phyloP scores from a whole-genome alignment of 2,888 invertebrate genomes.

The Entomobrya proxima region DNA sequence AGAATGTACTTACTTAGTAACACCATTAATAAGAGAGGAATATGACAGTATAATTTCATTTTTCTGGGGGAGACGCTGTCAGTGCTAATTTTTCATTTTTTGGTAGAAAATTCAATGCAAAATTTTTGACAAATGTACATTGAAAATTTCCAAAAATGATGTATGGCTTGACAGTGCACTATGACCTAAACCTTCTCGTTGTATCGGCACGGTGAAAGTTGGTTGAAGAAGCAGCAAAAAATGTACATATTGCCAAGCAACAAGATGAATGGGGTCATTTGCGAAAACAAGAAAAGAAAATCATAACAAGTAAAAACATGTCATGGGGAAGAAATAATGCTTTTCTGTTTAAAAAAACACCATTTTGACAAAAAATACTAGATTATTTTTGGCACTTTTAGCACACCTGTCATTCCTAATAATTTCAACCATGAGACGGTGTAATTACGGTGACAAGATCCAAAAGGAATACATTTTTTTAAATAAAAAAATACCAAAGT shows the following conservation, averaged over 20 bases:
- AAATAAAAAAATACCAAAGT: not conserved
- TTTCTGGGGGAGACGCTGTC: not conserved
- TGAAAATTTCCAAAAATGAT: not conserved
- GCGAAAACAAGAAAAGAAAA: not conserved
- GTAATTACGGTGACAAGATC: not conserved
- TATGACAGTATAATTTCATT: not conserved
- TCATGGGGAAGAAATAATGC: not conserved
- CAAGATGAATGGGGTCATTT: slow-evolving; percentile 5
- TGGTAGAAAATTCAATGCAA: not conserved
- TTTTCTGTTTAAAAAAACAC: slow-evolving; percentile 13
- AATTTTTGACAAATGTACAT: not conserved
- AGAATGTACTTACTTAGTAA: slow-evolving; percentile 1
- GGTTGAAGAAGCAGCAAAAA: too few relatives aligned
- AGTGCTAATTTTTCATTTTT: not conserved
- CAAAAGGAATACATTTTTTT: not conserved
- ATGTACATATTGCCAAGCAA: not conserved
- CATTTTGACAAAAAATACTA: slow-evolving; percentile 22
- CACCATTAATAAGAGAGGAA: slow-evolving; percentile 2
- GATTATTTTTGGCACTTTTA: slow-evolving; percentile 9
- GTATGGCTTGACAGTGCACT: not conserved
- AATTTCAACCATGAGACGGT: slow-evolving; percentile 14
- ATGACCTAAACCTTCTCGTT: not conserved
- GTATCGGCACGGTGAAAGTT: too few relatives aligned
- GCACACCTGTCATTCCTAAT: slow-evolving; percentile 41
- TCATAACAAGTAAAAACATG: slow-evolving; percentile 20